Conservation (phyloP, 2,113 vertebrate genomes). For the Nymphicus hollandicus region DNA sequence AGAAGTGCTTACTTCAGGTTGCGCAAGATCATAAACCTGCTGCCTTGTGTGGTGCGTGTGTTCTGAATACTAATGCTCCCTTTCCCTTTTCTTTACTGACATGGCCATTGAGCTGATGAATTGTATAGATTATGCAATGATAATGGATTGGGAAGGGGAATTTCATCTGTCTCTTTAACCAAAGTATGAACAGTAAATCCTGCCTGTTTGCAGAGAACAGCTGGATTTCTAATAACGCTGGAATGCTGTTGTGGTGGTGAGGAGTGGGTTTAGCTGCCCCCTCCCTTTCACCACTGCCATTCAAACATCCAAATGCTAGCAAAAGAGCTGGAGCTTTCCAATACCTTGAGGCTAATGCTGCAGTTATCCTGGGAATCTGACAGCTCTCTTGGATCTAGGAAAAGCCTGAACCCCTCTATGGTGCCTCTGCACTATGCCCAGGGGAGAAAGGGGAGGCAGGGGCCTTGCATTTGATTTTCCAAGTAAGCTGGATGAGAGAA, state of each 20-base stretch:
- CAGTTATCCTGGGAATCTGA: not conserved
- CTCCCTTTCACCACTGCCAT: not conserved
- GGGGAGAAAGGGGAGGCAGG: not conserved
- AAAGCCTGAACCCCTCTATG: not conserved
- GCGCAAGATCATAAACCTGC: constrained; percentile 37
- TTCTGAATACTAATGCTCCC: constrained; percentile 6
- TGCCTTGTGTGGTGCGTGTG: constrained; percentile 5
- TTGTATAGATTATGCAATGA: constrained; percentile 13
- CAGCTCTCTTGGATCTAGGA: not conserved
- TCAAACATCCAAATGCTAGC: not conserved
- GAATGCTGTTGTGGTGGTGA: not conserved
- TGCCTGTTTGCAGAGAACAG: constrained; percentile 5
- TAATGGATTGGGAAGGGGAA: constrained; percentile 15
- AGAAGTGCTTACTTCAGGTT: constrained; percentile 30
- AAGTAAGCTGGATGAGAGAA: not conserved
- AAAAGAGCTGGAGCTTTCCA: not conserved
- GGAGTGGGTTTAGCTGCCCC: not conserved
- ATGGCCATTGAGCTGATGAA: constrained; percentile 25
- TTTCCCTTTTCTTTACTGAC: not conserved
- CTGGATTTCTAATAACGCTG: not conserved
- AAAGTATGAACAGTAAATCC: constrained; percentile 22
- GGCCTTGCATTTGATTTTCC: not conserved
- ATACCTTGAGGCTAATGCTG: not conserved
- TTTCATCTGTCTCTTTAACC: constrained; percentile 32
- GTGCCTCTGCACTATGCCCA: not conserved